Evolutionary conservation across 2,113 vertebrate species (phyloP).

Genomic region (Zonotrichia leucophrys): DNA sequence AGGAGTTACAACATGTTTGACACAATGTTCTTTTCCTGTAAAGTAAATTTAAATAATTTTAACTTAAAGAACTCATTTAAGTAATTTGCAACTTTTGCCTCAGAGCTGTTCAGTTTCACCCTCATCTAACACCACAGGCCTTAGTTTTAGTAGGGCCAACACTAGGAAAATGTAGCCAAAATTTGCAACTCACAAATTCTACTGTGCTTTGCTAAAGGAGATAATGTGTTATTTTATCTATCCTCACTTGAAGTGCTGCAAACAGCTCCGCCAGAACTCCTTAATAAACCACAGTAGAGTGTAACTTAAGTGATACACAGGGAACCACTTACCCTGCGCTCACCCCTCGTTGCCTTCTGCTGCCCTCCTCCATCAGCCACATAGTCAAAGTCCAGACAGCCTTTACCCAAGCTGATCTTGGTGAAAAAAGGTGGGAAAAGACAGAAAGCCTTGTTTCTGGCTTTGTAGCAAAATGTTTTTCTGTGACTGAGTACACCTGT

Average conservation of each 20-base stretch:
- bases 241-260: not conserved
- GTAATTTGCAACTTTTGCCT: not conserved
- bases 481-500: not conserved
- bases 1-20: not conserved
- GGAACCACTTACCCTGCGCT: fast-evolving
- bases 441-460: not conserved
- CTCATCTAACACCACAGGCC: fast-evolving
- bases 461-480: not conserved
- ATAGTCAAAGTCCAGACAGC: fast-evolving
- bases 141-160: not conserved
- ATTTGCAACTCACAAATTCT: not conserved
- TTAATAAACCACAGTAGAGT: not conserved
- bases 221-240: fast-evolving
- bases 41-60: not conserved
- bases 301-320: fast-evolving
- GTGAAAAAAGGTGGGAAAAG: not conserved
- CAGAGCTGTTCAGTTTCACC: not conserved
- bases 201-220: fast-evolving
- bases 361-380: not conserved
- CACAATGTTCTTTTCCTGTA: not conserved
- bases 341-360: fast-evolving
- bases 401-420: not conserved
- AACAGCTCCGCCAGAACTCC: not conserved
- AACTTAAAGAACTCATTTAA: not conserved
- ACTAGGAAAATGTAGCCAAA: fast-evolving